Evolutionary conservation across 2,113 vertebrate genomes (phyloP).

Genomic region (Guaruba guarouba): DNA sequence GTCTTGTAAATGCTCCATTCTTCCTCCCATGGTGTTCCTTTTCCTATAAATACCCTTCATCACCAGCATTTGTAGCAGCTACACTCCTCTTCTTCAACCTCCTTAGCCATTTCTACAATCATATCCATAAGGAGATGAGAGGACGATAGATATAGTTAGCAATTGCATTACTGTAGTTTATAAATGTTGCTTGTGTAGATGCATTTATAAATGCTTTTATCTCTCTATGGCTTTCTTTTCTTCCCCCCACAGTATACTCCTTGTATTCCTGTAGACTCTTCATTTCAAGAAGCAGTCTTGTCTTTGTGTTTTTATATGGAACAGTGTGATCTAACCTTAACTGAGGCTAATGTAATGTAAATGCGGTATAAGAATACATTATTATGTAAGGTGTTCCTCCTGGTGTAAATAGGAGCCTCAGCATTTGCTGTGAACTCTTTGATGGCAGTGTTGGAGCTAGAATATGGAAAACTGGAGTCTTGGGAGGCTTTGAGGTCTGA

Average conservation of each 20-base stretch:
- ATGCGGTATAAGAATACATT: not conserved
- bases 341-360: not conserved
- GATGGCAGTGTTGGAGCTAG: not conserved
- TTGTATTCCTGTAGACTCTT: not conserved
- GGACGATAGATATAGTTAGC: not conserved
- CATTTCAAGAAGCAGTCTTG: not conserved
- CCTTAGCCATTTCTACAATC: not conserved
- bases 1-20: not conserved
- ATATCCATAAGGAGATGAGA: not conserved
- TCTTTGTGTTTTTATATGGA: not conserved
- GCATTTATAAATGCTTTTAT: not conserved
- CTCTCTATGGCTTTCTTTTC: not conserved
- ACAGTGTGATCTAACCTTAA: not conserved
- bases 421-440: not conserved
- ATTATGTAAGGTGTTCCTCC: not conserved
- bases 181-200: not conserved
- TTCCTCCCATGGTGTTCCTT: not conserved
- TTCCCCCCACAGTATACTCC: not conserved
- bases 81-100: not conserved
- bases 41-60: slow-evolving; percentile 10
- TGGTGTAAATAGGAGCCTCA: not conserved
- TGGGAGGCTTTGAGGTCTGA: not conserved
- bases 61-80: not conserved
- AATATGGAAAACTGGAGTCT: not conserved
- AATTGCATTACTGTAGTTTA: not conserved